Base-by-base conservation (phyloP, 2,888 invertebrate genomes). In the Apoderus coryli region DNA sequence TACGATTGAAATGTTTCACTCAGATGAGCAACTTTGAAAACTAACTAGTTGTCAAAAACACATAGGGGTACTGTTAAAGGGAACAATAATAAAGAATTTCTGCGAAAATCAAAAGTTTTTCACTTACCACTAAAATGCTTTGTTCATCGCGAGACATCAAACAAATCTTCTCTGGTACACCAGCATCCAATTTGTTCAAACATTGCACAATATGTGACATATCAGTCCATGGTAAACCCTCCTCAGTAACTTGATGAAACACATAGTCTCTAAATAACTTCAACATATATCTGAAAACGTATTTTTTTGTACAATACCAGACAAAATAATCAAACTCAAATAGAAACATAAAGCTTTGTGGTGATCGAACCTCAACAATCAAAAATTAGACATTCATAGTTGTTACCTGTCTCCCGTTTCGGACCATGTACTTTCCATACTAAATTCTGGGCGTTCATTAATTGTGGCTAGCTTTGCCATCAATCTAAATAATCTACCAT, bases 191-290 rank as follows among this genome's bases (percentile, higher is more conserved):
- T 54, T 93, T 90, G 60, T 96, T 98, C 41, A 98, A 73, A 59
- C 84, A 85, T 56, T 86, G 77, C 27, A 89, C 76, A 41, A 98
- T 74, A 53, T 98, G 96, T 30, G 92, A 84, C 70, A 93, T 78
- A 64, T 98, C 96, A 37, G 96, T 59, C 89, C 92, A 96, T 1
- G 98, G 93, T 41, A 79, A 69, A 4, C 92, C 92, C 49, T 92
- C 90, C 37, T 80, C 78, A 10, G 80, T 76, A 39, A 92, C 86
- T 57, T 92, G 84, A 65, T 98, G 96, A 63, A 98, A 96, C 49
- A 96, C 67, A 57, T 89, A 92, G 64, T 98, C 96, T 38, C 96
- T 72, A 67, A 95, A 98, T 54, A 98, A 63, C 63, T 96, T 96
- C 61, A 98, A 65, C 81, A 98, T 84, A 62, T 96, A 98, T 31